These are phyloP conservation scores for Timandra comae DNA, from an alignment of 2,888 invertebrate species.

Conservation along the genomic window DNA sequence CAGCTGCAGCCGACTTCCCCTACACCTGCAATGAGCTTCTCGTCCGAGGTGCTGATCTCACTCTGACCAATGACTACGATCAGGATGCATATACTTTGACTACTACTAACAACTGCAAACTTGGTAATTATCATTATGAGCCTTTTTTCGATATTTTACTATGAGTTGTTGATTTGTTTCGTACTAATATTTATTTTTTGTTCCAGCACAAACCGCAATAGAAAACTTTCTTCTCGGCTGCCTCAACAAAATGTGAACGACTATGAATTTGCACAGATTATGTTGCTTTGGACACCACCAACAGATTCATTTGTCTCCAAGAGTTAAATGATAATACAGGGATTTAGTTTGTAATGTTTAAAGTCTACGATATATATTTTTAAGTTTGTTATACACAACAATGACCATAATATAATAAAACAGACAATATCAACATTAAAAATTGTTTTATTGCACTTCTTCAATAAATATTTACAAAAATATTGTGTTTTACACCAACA, in stretches of 20 bases:
- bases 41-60: conserved; percentile 87
- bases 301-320: conserved; percentile 66
- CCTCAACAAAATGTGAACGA: conserved; percentile 68
- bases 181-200: conserved; percentile 22
- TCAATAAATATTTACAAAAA: conserved; percentile 9
- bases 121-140: conserved; percentile 56
- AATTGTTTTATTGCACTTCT: conserved; percentile 9
- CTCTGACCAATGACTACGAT: conserved; percentile 86
- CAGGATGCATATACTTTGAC: conserved; percentile 91
- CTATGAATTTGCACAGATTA: conserved; percentile 38
- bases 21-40: conserved; percentile 92
- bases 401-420: conserved; percentile 65
- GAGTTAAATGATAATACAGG: conserved; percentile 71
- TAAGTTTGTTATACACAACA: conserved; percentile 65
- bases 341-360: conserved; percentile 74
- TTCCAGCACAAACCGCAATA: conserved; percentile 85
- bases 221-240: conserved; percentile 83
- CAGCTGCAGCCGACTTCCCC: conserved; percentile 92
- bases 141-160: no score
- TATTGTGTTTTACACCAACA: conserved; percentile 6
- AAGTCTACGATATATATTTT: conserved; percentile 65
- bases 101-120: conserved; percentile 75
- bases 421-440: conserved; percentile 58
- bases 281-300: conserved; percentile 57
- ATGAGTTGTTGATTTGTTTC: not conserved